These are phyloP conservation scores for Caenorhabditis japonica DNA, from an alignment of 2,888 invertebrate species.

Conservation along the genomic window DNA sequence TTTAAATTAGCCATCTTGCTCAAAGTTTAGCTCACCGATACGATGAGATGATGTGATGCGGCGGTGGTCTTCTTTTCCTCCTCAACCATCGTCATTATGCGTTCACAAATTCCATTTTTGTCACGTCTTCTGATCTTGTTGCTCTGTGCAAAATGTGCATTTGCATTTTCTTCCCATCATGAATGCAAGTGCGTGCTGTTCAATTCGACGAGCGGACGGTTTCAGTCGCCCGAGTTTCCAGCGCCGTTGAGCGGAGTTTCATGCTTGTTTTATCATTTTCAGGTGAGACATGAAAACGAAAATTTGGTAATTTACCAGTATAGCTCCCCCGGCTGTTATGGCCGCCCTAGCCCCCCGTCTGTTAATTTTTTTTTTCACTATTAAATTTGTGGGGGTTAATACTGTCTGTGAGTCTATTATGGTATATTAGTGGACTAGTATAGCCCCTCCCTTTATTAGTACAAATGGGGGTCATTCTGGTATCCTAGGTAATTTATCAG, in stretches of 20 bases:
- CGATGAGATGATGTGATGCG: slow-evolving; percentile 20
- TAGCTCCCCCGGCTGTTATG: neutral
- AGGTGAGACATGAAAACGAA: too few species aligned
- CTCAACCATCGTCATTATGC: slow-evolving; percentile 25
- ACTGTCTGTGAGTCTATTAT: too few species aligned
- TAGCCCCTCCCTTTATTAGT: too few species aligned
- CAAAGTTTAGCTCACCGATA: slow-evolving; percentile 7
- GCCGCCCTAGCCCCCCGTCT: neutral
- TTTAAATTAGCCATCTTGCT: slow-evolving; percentile 8
- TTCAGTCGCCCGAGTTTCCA: slow-evolving; percentile 63
- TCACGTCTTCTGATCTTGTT: slow-evolving; percentile 8
- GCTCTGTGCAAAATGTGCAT: neutral
- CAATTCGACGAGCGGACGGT: slow-evolving; percentile 56
- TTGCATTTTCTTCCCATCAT: slow-evolving; percentile 14
- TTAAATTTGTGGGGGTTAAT: too few species aligned
- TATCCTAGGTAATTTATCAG: too few species aligned
- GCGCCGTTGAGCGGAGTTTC: slow-evolving; percentile 36
- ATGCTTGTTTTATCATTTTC: slow-evolving; percentile 63
- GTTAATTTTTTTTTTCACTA: too few species aligned
- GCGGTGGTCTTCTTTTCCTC: too few species aligned
- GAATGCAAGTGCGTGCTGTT: slow-evolving; percentile 59
- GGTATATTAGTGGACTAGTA: too few species aligned
- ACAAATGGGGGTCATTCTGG: too few species aligned
- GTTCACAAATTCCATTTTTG: slow-evolving; percentile 7
- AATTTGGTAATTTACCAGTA: too few species aligned